A percentile compares a stretch with the other conserved stretches of the same genome.
phyloP scores from a whole-genome alignment of 2,797 vertebrate species.

The Brachyalestes nurse region DNA sequence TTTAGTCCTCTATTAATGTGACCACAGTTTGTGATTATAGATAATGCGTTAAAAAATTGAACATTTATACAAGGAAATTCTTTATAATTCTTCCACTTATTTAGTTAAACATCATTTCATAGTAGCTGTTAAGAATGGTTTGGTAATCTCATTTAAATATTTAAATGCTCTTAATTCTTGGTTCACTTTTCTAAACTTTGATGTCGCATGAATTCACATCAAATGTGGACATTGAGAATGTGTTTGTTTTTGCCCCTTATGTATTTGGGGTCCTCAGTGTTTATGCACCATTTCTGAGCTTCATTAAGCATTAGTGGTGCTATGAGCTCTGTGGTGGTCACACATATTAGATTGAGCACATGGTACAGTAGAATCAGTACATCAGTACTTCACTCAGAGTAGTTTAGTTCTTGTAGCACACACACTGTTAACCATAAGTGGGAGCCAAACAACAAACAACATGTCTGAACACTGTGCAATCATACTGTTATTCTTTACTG shows the following conservation, averaged over 20 bases:
- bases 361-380: conserved; percentile 33
- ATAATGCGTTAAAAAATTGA: background rate
- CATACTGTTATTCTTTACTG: conserved; percentile 57
- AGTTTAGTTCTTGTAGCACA: conserved; percentile 31
- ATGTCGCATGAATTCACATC: conserved; percentile 37
- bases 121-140: conserved; percentile 10
- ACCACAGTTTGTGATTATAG: background rate
- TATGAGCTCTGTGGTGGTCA: conserved; percentile 15
- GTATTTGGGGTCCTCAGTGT: conserved; percentile 27
- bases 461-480: conserved; percentile 68
- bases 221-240: conserved; percentile 39
- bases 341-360: background rate
- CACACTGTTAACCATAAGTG: conserved; percentile 2
- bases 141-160: conserved; percentile 7
- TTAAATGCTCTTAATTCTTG: conserved; percentile 4
- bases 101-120: background rate
- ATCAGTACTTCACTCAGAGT: conserved; percentile 27
- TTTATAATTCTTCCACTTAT: background rate
- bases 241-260: conserved; percentile 30
- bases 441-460: conserved; percentile 42
- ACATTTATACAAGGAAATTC: conserved; percentile 12
- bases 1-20: background rate
- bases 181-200: conserved; percentile 24
- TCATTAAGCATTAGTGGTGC: conserved; percentile 6
- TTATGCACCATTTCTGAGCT: conserved; percentile 28